phyloP scores from a whole-genome alignment of 2,888 invertebrate species.

The Itoplectis maculator region DNA sequence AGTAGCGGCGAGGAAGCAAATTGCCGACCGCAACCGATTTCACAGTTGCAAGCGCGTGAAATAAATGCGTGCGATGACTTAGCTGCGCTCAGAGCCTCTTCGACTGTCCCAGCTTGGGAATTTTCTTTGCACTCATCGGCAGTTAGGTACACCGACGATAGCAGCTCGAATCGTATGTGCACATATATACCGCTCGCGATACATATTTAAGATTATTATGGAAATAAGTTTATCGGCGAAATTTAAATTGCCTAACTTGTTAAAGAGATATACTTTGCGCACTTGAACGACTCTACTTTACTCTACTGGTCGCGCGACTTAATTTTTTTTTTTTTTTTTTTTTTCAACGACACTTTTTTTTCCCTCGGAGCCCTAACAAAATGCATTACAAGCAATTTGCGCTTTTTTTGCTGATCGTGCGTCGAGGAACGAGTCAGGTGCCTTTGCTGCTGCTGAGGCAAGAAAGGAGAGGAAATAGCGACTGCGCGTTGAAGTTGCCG shows the following conservation, averaged over 20 bases:
- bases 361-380: no score
- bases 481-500: conserved; percentile 34
- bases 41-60: conserved; percentile 70
- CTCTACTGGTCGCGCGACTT: no score
- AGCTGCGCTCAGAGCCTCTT: conserved; percentile 36
- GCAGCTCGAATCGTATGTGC: conserved; percentile 18
- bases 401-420: background rate
- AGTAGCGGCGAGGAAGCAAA: conserved; percentile 48
- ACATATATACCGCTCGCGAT: background rate
- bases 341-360: no score
- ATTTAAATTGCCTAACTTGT: background rate
- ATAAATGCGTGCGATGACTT: conserved; percentile 69
- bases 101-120: conserved; percentile 60
- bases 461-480: conserved; percentile 41
- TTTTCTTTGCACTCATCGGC: conserved; percentile 30
- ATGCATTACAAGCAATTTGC: background rate
- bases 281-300: no score
- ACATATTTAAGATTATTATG: conserved; percentile 6
- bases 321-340: no score
- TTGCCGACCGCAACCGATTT: conserved; percentile 66
- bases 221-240: background rate
- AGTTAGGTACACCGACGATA: background rate
- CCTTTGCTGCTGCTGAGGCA: no score
- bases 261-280: no score
- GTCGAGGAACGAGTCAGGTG: background rate